Percentiles rank a stretch among this genome's conserved stretches.
Evolutionary conservation across 2,113 vertebrate species (phyloP).

Genomic region (Pseudonaja textilis): DNA sequence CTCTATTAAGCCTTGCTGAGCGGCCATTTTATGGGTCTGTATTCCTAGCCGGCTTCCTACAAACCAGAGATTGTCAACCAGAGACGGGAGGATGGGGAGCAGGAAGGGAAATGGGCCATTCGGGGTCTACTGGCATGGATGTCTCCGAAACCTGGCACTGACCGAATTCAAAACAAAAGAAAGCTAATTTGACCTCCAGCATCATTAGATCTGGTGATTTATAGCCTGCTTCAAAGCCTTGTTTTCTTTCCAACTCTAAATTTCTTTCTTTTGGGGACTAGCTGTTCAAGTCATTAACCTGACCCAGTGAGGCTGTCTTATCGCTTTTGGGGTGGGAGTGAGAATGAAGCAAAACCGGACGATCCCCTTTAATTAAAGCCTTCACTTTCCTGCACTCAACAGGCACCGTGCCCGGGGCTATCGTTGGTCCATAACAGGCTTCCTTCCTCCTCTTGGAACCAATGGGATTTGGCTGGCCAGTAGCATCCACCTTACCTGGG

Average conservation of each 20-base stretch:
- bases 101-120: accelerated
- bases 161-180: not conserved
- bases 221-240: not conserved
- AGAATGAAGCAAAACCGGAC: not conserved
- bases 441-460: not conserved
- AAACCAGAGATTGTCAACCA: not conserved
- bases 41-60: not conserved
- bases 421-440: not conserved
- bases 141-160: not conserved
- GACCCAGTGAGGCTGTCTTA: not conserved
- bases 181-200: not conserved
- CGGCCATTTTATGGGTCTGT: not conserved
- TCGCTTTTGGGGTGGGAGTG: not conserved
- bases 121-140: not conserved
- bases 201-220: not conserved
- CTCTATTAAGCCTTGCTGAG: not conserved
- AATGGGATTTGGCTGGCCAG: not conserved
- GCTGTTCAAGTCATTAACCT: not conserved
- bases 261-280: not conserved
- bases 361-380: conserved; percentile 7
- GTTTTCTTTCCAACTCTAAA: not conserved
- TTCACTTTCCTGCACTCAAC: not conserved
- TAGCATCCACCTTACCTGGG: not conserved
- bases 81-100: no score
- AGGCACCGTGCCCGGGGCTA: not conserved